Evolutionary conservation across 2,888 invertebrate species (phyloP).

Genomic region (Leptarthrus brevirostris): DNA sequence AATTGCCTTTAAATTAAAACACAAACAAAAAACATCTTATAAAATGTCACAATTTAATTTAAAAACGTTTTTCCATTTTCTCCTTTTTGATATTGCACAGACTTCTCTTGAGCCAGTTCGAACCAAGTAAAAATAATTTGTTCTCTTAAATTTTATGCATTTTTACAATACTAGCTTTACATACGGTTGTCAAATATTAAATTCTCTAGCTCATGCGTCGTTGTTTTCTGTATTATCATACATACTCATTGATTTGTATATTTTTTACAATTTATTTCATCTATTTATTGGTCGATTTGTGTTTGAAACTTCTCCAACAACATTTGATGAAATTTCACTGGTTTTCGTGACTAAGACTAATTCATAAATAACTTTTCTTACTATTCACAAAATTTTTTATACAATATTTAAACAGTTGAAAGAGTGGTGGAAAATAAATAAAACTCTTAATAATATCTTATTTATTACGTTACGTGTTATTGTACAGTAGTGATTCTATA

Average conservation of each 20-base stretch:
- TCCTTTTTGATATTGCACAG: conserved; percentile 5
- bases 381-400: conserved; percentile 39
- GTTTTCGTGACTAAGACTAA: conserved; percentile 11
- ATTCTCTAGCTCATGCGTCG: background rate
- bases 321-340: conserved; percentile 14
- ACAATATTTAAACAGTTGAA: conserved; percentile 8
- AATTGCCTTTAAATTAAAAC: background rate
- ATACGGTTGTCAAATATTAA: background rate
- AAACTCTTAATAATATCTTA: conserved; percentile 27
- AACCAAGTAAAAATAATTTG: background rate
- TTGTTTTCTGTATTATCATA: conserved; percentile 6
- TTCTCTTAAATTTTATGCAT: background rate
- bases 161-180: background rate
- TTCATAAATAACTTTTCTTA: conserved; percentile 32
- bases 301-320: background rate
- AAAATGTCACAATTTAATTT: background rate
- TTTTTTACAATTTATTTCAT: conserved; percentile 22
- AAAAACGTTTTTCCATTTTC: too few species aligned
- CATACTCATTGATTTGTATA: background rate
- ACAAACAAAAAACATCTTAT: background rate
- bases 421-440: conserved; percentile 19
- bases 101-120: background rate
- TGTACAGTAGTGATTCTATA: conserved; percentile 87
- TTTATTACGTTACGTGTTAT: conserved; percentile 62
- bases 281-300: conserved; percentile 38